phyloP scores from a whole-genome alignment of 2,888 invertebrate genomes.

The Hirtodrosophila confusa region DNA sequence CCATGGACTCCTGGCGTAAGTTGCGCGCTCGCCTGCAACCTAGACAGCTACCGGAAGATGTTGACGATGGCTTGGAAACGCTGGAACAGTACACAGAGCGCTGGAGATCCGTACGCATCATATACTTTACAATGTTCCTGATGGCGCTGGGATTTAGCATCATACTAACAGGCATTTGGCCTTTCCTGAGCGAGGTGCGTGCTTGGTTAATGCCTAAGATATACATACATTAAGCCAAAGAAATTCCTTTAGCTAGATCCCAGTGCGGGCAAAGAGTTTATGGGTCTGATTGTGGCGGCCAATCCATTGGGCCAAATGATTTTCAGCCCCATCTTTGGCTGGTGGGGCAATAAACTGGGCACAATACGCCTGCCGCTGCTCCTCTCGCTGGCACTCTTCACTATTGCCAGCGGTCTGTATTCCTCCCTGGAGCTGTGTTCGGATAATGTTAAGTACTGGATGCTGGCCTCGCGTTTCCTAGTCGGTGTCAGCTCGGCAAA shows the following conservation, averaged over 20 bases:
- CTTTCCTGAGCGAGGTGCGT: constrained; percentile 92
- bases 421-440: constrained; percentile 90
- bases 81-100: constrained; percentile 88
- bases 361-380: constrained; percentile 90
- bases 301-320: constrained; percentile 95
- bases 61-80: constrained; percentile 87
- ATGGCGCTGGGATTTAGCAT: constrained; percentile 95
- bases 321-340: constrained; percentile 92
- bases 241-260: constrained; percentile 88
- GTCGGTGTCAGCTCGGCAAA: constrained; percentile 93
- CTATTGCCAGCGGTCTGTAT: constrained; percentile 89
- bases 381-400: constrained; percentile 89
- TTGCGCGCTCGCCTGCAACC: constrained; percentile 59
- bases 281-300: constrained; percentile 93
- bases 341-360: constrained; percentile 92
- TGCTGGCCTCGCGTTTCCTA: constrained; percentile 90
- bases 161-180: constrained; percentile 94
- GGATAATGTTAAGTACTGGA: constrained; percentile 88
- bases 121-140: constrained; percentile 95
- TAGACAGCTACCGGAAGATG: constrained; percentile 72
- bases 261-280: constrained; percentile 91
- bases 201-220: not conserved
- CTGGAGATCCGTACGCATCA: constrained; percentile 91
- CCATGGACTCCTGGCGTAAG: constrained; percentile 70
- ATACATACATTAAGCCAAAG: not conserved